Percentiles rank a stretch among this genome's conserved stretches.
Evolutionary conservation across 2,113 vertebrate species (phyloP).

Genomic region (Neopipo cinnamomea): DNA sequence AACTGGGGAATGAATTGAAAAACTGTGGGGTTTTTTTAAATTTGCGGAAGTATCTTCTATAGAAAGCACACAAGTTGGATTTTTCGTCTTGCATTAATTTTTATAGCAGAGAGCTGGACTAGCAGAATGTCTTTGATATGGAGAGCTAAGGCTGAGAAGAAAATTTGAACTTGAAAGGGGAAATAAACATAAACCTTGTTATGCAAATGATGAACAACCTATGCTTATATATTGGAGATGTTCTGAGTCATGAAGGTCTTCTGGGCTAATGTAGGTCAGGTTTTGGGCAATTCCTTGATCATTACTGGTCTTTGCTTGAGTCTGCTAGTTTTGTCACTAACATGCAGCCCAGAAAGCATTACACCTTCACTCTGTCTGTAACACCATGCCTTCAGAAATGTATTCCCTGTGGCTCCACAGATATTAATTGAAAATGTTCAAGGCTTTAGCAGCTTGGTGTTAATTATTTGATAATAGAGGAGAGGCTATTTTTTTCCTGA

Average conservation of each 20-base stretch:
- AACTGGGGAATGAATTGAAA: not conserved
- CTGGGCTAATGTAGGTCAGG: not conserved
- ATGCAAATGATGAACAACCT: not conserved
- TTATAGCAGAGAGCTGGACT: not conserved
- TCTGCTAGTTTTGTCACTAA: not conserved
- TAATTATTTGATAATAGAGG: not conserved
- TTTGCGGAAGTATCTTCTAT: not conserved
- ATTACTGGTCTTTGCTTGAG: not conserved
- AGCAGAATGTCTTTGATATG: not conserved
- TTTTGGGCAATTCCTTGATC: not conserved
- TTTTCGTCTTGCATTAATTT: not conserved
- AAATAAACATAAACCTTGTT: not conserved
- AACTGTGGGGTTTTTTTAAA: rapidly evolving
- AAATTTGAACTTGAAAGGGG: not conserved
- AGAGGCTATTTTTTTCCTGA: not conserved
- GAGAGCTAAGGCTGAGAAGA: not conserved
- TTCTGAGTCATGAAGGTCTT: not conserved
- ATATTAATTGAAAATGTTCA: not conserved
- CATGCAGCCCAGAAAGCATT: not conserved
- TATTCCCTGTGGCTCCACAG: not conserved
- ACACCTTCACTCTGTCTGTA: not conserved
- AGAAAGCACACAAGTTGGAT: not conserved
- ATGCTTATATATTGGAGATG: not conserved
- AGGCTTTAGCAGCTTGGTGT: not conserved
- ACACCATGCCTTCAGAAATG: not conserved